Percentiles rank a stretch among this genome's conserved stretches.
These are phyloP conservation scores for Acipenser ruthenus DNA, from an alignment of 2,797 vertebrate species.

Conservation along the genomic window DNA sequence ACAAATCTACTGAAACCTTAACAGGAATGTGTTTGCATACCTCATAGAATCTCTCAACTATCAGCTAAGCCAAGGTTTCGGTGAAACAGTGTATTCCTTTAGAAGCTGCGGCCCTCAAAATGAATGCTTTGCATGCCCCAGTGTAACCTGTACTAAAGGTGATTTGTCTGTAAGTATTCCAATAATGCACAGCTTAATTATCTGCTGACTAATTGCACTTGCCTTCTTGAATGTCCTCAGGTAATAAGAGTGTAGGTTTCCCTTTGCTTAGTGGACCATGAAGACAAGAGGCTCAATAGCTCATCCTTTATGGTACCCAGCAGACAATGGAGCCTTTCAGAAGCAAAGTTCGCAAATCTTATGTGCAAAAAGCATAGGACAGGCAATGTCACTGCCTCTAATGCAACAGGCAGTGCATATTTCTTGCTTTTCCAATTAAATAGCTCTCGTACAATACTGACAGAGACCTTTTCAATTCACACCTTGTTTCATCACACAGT, in stretches of 20 bases:
- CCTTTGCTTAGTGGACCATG: conserved; percentile 48
- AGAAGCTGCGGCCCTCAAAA: conserved; percentile 51
- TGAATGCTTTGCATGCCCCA: conserved; percentile 50
- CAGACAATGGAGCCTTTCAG: conserved; percentile 66
- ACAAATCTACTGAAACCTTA: too few relatives aligned
- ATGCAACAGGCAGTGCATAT: conserved; percentile 51
- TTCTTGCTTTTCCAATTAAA: conserved; percentile 71
- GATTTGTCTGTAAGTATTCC: conserved; percentile 43
- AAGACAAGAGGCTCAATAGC: conserved; percentile 51
- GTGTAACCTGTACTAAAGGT: conserved; percentile 39
- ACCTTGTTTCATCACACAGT: conserved; percentile 62
- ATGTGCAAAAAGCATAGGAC: conserved; percentile 50
- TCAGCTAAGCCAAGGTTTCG: conserved; percentile 39
- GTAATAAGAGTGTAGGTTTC: conserved; percentile 57
- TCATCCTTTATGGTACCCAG: conserved; percentile 40
- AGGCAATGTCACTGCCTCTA: conserved; percentile 46
- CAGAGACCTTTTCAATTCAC: conserved; percentile 56
- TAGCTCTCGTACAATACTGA: conserved; percentile 55
- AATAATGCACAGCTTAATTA: conserved; percentile 72
- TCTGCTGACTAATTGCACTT: conserved; percentile 65
- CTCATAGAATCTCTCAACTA: conserved; percentile 41
- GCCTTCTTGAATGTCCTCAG: conserved; percentile 58
- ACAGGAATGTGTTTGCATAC: too few relatives aligned
- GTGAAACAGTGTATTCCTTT: conserved; percentile 50
- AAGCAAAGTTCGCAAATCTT: conserved; percentile 41